Evolutionary conservation across 2,113 vertebrate species (phyloP).

Genomic region (Chiloscyllium plagiosum): DNA sequence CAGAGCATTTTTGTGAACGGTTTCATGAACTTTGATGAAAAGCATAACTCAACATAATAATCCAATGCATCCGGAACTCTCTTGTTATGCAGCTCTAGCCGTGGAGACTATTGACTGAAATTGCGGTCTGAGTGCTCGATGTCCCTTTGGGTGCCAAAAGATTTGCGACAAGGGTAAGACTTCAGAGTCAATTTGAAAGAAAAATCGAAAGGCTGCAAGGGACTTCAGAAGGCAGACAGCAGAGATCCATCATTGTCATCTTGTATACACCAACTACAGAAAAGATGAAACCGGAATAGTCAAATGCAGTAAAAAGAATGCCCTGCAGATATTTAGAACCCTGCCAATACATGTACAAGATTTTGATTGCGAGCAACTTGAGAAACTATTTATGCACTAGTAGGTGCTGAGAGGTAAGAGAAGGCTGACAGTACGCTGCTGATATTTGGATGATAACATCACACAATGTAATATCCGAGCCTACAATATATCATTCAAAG

Average conservation of each 20-base stretch:
- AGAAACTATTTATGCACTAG: too few species aligned
- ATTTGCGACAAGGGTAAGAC: too few species aligned
- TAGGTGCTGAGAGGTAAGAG: too few species aligned
- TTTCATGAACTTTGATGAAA: background rate
- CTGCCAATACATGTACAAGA: too few species aligned
- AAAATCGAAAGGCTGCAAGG: background rate
- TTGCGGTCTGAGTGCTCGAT: background rate
- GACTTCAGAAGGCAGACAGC: background rate
- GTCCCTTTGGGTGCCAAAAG: background rate
- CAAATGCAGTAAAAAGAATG: background rate
- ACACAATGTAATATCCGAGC: too few species aligned
- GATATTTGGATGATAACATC: too few species aligned
- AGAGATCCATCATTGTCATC: background rate
- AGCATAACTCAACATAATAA: background rate
- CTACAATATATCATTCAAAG: too few species aligned
- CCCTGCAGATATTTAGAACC: too few species aligned
- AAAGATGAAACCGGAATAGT: background rate
- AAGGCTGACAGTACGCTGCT: too few species aligned
- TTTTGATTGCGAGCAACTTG: too few species aligned
- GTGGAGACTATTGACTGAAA: background rate
- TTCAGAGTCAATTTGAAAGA: background rate
- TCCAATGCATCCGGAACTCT: background rate
- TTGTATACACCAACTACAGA: background rate
- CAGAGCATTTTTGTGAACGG: background rate
- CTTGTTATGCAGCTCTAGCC: background rate